These are phyloP conservation scores for Caretta caretta DNA, from an alignment of 2,113 vertebrate species.

Conservation along the genomic window DNA sequence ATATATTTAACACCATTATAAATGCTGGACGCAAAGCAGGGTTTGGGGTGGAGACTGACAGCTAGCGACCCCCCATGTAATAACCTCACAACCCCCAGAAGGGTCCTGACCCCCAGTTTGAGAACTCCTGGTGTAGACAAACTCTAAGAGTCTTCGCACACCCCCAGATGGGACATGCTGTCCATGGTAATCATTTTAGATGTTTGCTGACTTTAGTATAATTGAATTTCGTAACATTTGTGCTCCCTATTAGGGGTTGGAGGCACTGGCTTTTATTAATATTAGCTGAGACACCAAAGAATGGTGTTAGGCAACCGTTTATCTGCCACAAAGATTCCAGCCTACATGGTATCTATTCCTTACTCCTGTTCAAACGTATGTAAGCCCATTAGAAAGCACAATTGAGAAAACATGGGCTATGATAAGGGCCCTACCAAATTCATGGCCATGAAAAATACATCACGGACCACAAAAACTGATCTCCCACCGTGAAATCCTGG, in stretches of 20 bases:
- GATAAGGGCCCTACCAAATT: too few species aligned
- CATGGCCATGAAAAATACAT: too few species aligned
- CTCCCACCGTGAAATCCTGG: too few species aligned
- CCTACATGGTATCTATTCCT: neutral
- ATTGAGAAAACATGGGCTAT: neutral
- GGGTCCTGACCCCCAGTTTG: too few species aligned
- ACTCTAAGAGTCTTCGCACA: neutral
- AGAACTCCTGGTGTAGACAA: neutral
- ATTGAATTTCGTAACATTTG: neutral
- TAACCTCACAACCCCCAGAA: too few species aligned
- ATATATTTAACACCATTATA: too few species aligned
- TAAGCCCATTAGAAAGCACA: neutral
- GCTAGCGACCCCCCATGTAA: too few species aligned
- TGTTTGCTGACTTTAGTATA: neutral
- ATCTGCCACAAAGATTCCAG: neutral
- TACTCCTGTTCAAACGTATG: neutral
- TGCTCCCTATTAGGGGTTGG: accelerated
- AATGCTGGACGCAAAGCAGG: too few species aligned
- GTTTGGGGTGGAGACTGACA: too few species aligned
- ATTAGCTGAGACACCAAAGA: neutral
- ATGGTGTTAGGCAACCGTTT: neutral
- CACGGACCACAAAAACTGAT: too few species aligned
- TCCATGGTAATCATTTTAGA: neutral
- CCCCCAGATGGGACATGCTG: neutral
- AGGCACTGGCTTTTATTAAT: neutral